A percentile compares a stretch with the other conserved stretches of the same genome.
phyloP scores from a whole-genome alignment of 2,888 invertebrate genomes.

The Limnephilus rhombicus region DNA sequence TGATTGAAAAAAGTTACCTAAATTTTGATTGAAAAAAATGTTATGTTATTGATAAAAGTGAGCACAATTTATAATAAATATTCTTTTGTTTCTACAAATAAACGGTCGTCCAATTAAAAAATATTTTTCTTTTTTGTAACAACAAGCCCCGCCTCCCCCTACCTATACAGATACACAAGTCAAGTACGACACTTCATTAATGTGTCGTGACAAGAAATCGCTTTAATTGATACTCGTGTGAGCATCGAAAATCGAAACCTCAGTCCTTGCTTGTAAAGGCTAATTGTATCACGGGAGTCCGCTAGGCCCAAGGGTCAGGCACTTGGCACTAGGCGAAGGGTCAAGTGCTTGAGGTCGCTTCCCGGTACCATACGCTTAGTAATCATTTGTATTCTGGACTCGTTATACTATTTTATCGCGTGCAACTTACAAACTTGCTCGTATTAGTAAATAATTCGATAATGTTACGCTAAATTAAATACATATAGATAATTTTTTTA shows the following conservation, averaged over 20 bases:
- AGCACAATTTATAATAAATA: too few relatives aligned
- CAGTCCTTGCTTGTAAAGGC: not conserved
- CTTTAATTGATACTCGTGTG: not conserved
- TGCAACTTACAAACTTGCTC: not conserved
- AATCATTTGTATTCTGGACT: not conserved
- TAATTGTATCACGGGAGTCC: not conserved
- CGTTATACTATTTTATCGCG: not conserved
- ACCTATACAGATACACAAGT: not conserved
- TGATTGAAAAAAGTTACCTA: too few relatives aligned
- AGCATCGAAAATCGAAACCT: not conserved
- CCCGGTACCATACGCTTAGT: not conserved
- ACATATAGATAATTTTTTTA: too few relatives aligned
- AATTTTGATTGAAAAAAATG: too few relatives aligned
- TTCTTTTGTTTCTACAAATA: too few relatives aligned
- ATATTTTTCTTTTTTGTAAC: too few relatives aligned
- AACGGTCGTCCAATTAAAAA: too few relatives aligned
- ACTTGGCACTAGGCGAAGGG: not conserved
- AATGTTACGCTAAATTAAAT: not conserved
- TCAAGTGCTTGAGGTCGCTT: conserved; percentile 3
- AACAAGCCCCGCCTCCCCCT: too few relatives aligned
- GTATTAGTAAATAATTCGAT: not conserved
- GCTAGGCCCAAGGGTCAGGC: not conserved
- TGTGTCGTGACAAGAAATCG: not conserved
- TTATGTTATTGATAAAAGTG: too few relatives aligned
- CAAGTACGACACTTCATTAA: not conserved